Conservation (phyloP, 2,888 invertebrate genomes). For the Melanostoma mellinum region DNA sequence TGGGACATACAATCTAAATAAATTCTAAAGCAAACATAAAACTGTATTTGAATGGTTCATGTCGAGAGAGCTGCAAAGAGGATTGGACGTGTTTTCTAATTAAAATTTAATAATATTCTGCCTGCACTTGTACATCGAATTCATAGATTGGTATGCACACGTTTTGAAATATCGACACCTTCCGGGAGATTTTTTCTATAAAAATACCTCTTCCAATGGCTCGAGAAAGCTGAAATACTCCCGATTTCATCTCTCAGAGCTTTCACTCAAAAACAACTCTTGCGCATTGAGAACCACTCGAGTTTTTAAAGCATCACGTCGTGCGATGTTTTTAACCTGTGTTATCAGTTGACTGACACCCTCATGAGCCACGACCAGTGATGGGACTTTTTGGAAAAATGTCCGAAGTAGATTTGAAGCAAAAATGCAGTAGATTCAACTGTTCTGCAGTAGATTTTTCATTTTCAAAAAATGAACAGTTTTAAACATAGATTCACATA, state of each 20-base stretch:
- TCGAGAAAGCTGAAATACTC: neutral
- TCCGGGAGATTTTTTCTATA: neutral
- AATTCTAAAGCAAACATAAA: no score
- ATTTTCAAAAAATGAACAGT: no score
- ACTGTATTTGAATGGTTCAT: no score
- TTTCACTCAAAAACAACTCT: slow-evolving; percentile 42
- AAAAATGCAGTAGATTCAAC: no score
- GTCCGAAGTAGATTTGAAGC: no score
- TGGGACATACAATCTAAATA: no score
- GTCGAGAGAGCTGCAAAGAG: no score
- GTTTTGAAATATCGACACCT: slow-evolving; percentile 1
- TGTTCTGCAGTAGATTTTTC: no score
- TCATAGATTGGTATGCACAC: neutral
- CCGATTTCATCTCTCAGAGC: slow-evolving; percentile 8
- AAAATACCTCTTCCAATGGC: slow-evolving; percentile 2
- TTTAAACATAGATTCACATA: no score
- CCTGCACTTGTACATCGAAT: no score
- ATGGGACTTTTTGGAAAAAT: no score
- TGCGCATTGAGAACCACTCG: slow-evolving; percentile 60
- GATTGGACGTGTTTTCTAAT: no score
- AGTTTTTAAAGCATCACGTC: slow-evolving; percentile 15
- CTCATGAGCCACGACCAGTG: slow-evolving; percentile 34
- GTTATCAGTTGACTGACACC: slow-evolving; percentile 56
- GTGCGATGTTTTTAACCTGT: slow-evolving; percentile 37
- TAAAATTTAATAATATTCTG: neutral